These are phyloP conservation scores for Elysia crispata DNA, from an alignment of 2,888 invertebrate genomes.

Conservation along the genomic window DNA sequence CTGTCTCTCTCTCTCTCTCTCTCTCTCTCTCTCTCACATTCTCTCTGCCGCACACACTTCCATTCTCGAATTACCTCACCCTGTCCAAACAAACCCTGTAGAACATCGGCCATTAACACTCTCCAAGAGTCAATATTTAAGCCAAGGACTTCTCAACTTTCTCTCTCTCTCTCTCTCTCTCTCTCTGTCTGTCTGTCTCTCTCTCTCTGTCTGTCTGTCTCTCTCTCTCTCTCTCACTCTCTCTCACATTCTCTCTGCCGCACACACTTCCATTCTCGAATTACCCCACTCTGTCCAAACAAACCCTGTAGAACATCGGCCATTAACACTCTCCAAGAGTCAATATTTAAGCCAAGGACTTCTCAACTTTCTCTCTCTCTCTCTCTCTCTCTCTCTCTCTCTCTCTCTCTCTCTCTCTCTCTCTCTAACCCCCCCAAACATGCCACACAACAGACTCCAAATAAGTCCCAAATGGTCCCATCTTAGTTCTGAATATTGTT, in stretches of 20 bases:
- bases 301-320: neutral
- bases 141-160: neutral
- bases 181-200: neutral
- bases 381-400: neutral
- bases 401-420: neutral
- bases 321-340: neutral
- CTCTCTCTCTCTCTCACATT: neutral
- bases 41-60: neutral
- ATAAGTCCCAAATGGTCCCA: neutral
- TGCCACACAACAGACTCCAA: no score
- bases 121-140: neutral
- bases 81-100: neutral
- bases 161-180: no score
- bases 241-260: neutral
- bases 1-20: conserved; percentile 17
- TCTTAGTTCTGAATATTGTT: neutral
- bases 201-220: neutral
- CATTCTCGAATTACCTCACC: neutral
- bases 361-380: no score
- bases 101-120: neutral
- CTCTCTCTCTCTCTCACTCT: conserved; percentile 25
- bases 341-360: neutral
- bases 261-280: neutral
- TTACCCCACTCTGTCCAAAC: neutral
- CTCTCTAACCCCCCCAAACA: neutral